Base-by-base conservation (phyloP, 2,888 invertebrate genomes). In the Hypena proboscidalis region DNA sequence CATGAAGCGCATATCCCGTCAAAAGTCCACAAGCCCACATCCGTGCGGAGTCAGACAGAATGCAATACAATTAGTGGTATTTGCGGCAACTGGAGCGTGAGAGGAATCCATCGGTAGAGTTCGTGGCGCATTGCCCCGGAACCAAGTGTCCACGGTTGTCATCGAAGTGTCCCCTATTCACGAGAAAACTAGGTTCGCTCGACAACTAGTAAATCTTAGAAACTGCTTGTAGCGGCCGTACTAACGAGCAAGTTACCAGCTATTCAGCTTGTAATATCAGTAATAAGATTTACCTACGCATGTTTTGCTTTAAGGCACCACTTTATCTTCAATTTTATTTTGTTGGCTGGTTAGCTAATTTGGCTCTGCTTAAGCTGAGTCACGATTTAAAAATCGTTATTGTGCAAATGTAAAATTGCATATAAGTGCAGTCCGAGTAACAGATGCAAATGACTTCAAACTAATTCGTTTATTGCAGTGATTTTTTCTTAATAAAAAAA, bases 31-130 rank as follows among this genome's bases (percentile, higher is more conserved):
- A 53, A 67, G 51, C 66, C 65, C 54, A 76, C 75, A 81, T 77
- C 74, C 74, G 74, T 60, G 70, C 72, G 69, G 65, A 70, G 67
- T 67, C 67, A 80, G 82, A 68, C 67, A 80, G 82, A 83, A 83
- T 77, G 80, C 77, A 85, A 80, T 68, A 88, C 80, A 86, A 88
- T 87, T 83, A 83, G 78, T 81, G 80, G 77, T 82, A 80, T 89
- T 86, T 78, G 80, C 72, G 77, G 74, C 81, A 90, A 90, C 78
- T 89, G 82, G 90, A 88, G 89, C 90, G 89, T 90, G 89, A 86
- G 89, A 89, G 80, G 87, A 83, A 85, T 87, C 80, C 80, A 74
- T 78, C 82, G 69, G 85, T 80, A 85, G 70, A 77, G 85, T 78
- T 77, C 71, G 75, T 60, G 61, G 75, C 68, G 76, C 82, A 79